These are phyloP conservation scores for Sisor rabdophorus DNA, from an alignment of 2,113 vertebrate species.

Conservation along the genomic window DNA sequence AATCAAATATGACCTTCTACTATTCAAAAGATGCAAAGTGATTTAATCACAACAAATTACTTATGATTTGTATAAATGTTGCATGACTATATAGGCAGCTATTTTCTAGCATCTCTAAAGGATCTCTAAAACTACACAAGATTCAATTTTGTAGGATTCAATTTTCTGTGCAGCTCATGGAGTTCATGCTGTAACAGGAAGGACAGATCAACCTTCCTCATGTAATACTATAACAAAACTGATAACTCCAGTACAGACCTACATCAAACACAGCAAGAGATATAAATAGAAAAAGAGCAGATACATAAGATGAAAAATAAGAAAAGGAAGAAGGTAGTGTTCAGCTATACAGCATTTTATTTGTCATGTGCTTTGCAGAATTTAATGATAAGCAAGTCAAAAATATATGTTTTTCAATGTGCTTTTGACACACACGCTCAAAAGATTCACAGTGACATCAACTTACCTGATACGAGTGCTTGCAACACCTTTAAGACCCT, in stretches of 20 bases:
- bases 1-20: not conserved
- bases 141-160: conserved; percentile 28
- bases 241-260: conserved; percentile 6
- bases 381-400: conserved; percentile 33
- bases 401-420: conserved; percentile 42
- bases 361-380: conserved; percentile 16
- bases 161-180: not conserved
- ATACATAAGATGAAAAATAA: not conserved
- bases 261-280: conserved; percentile 24
- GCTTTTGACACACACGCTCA: conserved; percentile 2
- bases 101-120: not conserved
- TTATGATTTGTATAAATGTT: not conserved
- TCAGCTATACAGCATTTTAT: conserved; percentile 37
- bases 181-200: conserved; percentile 16
- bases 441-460: conserved; percentile 46
- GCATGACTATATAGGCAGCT: not conserved
- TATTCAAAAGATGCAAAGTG: not conserved
- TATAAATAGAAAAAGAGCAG: conserved; percentile 10
- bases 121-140: not conserved
- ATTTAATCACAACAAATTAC: not conserved
- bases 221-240: conserved; percentile 27
- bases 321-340: conserved; percentile 15
- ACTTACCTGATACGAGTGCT: conserved; percentile 39
- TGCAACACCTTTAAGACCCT: conserved; percentile 35
- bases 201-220: conserved; percentile 26